Conservation (phyloP, 1,140 invertebrate genomes). For the Drosophila dunni region DNA sequence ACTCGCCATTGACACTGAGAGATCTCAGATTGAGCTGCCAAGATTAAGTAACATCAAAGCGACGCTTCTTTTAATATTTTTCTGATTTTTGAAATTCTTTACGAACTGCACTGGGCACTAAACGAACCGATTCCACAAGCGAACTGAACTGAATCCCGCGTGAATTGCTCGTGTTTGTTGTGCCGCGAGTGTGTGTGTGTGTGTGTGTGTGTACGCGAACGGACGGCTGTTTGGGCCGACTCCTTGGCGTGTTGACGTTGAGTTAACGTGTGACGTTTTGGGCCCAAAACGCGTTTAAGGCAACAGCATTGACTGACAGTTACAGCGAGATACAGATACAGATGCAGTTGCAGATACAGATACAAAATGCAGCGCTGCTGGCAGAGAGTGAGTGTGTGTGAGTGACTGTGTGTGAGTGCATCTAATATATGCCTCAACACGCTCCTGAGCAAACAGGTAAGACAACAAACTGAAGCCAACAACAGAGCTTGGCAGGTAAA, state of each 20-base stretch:
- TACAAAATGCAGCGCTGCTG: constrained; percentile 3
- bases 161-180: too few relatives aligned
- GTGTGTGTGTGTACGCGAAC: too few relatives aligned
- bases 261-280: constrained; percentile 61
- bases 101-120: neutral
- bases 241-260: constrained; percentile 72
- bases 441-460: constrained; percentile 76
- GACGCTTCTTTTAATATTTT: neutral
- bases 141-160: constrained; percentile 10
- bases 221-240: constrained; percentile 38
- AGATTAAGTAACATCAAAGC: constrained; percentile 54
- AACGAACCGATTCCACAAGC: neutral
- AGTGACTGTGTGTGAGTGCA: constrained; percentile 17
- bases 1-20: constrained; percentile 65
- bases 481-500: constrained; percentile 20
- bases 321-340: constrained; percentile 24
- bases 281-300: constrained; percentile 28
- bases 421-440: constrained; percentile 80
- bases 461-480: constrained; percentile 16
- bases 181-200: too few relatives aligned
- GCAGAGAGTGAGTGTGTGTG: neutral
- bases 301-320: constrained; percentile 58
- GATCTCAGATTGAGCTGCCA: constrained; percentile 64
- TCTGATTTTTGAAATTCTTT: constrained; percentile 24
- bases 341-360: constrained; percentile 23